Evolutionary conservation across 2,888 invertebrate genomes (phyloP), one percentile per base, ranked within the genome.

Genomic region (Mimachlamys varia): DNA sequence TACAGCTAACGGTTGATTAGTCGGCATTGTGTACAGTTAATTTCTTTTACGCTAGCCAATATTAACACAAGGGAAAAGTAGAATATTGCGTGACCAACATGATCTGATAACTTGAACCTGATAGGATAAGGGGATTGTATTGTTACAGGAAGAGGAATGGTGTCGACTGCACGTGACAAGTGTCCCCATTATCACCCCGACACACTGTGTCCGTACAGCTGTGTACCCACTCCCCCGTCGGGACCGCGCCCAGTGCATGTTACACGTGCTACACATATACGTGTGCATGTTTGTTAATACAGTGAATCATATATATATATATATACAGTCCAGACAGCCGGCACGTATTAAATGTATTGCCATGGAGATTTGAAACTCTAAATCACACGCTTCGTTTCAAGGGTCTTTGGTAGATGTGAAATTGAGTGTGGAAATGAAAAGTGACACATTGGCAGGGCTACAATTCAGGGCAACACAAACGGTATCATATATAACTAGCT

Each of bases 401-500:
- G 76, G 33, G 12, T 33, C 33, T 76, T 58, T 58, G 58, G 58
- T 58, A 58, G 33, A 76, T 22, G 76, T 76, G 76, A 76, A 76
- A 76, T 76, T 76, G 76, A 76, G 33, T 76, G 76, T 76, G 76
- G 76, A 76, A 76, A 76, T 76, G 27, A 76, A 33, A 76, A 76
- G 76, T 76, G 76, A 76, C 76, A 76, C 33, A 33, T 76, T 76
- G 76, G 76, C 76, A 76, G 7, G 12, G 27, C 15, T 33, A 76
- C 76, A 76, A 76, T 58, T 33, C 76, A 33, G 76, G 33, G 27
- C 33, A 76, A 76, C 76, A 76, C 76, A 27, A 76, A 33, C 76
- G 13, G 33, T 76, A 76, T 76, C 27, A 27, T 15, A 76, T 33
- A 33, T 33, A 33, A 76, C 33, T n/a, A 58, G 58, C 58, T 58